Percentiles rank a stretch among this genome's conserved stretches.
Conservation (phyloP, 2,797 vertebrate species). For the Crocidura indochinensis region DNA sequence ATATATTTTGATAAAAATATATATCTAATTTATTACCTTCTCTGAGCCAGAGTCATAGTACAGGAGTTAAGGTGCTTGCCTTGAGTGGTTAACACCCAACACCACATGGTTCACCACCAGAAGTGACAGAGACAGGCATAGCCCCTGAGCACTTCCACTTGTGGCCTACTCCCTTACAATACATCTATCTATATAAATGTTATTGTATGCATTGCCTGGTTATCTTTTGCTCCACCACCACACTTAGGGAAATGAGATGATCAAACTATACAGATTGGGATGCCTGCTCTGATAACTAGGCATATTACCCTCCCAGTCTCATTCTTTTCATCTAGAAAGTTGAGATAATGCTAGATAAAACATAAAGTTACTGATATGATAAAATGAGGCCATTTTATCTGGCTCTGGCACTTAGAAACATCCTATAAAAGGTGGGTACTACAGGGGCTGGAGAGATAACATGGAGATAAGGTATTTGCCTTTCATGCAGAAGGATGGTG, state of each 20-base stretch:
- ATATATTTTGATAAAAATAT: conserved; percentile 65
- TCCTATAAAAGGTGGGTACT: not conserved
- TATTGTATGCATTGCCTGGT: not conserved
- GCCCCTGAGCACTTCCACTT: too few species aligned
- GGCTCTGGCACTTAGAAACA: not conserved
- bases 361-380: not conserved
- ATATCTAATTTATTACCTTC: conserved; percentile 54
- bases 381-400: not conserved
- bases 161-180: too few species aligned
- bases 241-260: conserved; percentile 49
- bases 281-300: not conserved
- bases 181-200: not conserved
- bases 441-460: too few species aligned
- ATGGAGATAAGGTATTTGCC: too few species aligned
- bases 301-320: not conserved
- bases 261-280: conserved; percentile 41
- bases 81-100: too few species aligned
- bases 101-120: too few species aligned
- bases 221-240: conserved; percentile 4
- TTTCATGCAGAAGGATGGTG: too few species aligned
- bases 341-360: conserved; percentile 4
- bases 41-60: too few species aligned
- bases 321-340: conserved; percentile 34
- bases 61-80: too few species aligned
- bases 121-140: too few species aligned